These are phyloP conservation scores for Eueremaeus valkanovi DNA, from an alignment of 2,888 invertebrate species.

Conservation along the genomic window DNA sequence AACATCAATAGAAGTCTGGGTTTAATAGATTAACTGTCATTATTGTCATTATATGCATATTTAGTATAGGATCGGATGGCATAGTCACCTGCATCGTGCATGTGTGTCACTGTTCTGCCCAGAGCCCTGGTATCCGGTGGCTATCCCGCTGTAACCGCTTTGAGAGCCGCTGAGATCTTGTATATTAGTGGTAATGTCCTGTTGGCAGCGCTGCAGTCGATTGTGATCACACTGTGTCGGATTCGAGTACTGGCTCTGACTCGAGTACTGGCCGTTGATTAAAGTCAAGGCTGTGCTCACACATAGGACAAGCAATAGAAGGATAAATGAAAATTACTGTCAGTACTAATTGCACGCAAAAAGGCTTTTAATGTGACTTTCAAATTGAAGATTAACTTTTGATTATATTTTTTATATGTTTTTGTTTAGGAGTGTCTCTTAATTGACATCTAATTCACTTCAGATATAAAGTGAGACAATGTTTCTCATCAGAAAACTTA, in stretches of 20 bases:
- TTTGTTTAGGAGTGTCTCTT: neutral
- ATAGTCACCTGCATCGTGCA: slow-evolving; percentile 9
- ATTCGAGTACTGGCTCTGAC: neutral
- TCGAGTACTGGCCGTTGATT: neutral
- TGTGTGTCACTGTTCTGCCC: slow-evolving; percentile 2
- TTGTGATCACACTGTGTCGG: neutral
- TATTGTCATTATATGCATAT: neutral
- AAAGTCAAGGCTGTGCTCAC: neutral
- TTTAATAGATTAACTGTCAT: neutral
- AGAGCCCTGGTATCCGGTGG: slow-evolving; percentile 16
- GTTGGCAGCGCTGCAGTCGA: slow-evolving; percentile 20
- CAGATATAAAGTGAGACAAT: neutral
- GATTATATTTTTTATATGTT: neutral
- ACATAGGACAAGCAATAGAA: neutral
- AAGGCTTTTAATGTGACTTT: too few relatives aligned
- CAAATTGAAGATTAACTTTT: neutral
- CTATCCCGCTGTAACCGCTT: neutral
- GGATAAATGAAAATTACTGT: too few relatives aligned
- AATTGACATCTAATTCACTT: neutral
- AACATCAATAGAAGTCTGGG: neutral
- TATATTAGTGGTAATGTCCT: neutral
- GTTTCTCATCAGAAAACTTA: too few relatives aligned
- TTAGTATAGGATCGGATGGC: neutral
- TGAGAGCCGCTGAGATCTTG: neutral
- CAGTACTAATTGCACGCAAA: too few relatives aligned